A percentile compares a stretch with the other conserved stretches of the same genome.
phyloP scores from a whole-genome alignment of 2,888 invertebrate species.

The Nysson spinosus region DNA sequence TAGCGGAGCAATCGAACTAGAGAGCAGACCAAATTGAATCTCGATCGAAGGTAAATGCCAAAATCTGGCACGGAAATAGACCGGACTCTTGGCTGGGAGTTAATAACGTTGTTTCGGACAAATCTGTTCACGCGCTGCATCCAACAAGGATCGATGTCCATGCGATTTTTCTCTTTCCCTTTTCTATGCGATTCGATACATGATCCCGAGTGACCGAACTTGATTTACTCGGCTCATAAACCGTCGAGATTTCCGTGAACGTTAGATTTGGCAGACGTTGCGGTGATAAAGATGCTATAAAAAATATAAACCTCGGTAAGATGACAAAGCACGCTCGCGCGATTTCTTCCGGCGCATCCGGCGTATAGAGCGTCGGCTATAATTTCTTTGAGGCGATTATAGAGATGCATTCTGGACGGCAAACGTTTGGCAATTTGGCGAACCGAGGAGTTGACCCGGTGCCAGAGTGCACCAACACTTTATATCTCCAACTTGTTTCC shows the following conservation, averaged over 20 bases:
- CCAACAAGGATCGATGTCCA: background rate
- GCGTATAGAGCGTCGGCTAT: background rate
- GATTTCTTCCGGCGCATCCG: background rate
- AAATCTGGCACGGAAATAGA: slow-evolving; percentile 39
- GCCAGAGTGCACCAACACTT: slow-evolving; percentile 1
- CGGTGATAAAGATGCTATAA: background rate
- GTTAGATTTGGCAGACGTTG: background rate
- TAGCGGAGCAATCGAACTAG: too few relatives aligned
- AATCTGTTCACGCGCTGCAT: slow-evolving; percentile 19
- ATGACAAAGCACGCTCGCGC: background rate
- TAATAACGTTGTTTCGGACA: slow-evolving; percentile 9
- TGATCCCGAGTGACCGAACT: too few relatives aligned
- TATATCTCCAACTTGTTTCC: slow-evolving; percentile 15
- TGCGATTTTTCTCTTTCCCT: too few relatives aligned
- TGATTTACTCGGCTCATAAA: too few relatives aligned
- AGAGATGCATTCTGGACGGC: background rate
- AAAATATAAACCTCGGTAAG: background rate
- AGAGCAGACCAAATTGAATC: too few relatives aligned
- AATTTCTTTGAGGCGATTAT: background rate
- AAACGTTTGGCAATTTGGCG: background rate
- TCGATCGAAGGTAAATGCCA: slow-evolving; percentile 26
- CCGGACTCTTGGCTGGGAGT: slow-evolving; percentile 8
- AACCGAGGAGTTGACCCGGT: slow-evolving; percentile 12
- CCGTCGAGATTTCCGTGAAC: too few relatives aligned
- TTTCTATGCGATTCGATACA: too few relatives aligned